phyloP scores from a whole-genome alignment of 2,888 invertebrate species.

The Artemia sp. region DNA sequence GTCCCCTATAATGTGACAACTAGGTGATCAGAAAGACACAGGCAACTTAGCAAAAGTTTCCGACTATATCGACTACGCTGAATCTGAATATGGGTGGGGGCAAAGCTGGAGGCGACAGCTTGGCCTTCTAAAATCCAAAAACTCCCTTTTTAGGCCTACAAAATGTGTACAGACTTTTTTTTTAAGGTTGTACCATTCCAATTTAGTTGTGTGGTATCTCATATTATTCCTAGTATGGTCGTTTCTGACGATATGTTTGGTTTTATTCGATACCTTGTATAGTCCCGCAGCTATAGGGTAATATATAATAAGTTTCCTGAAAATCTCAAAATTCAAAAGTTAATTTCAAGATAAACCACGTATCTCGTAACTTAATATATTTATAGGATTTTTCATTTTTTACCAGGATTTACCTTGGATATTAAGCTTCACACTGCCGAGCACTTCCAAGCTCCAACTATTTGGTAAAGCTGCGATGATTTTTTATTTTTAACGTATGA shows the following conservation, averaged over 20 bases:
- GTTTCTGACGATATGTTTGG: neutral
- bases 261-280: slow-evolving; percentile 13
- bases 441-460: too few species aligned
- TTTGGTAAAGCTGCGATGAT: too few species aligned
- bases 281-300: neutral
- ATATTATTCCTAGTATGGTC: slow-evolving; percentile 1
- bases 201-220: neutral
- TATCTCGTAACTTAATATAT: slow-evolving; percentile 13
- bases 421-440: neutral
- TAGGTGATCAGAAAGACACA: neutral
- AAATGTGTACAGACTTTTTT: too few species aligned
- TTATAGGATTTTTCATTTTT: neutral
- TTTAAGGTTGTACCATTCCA: neutral
- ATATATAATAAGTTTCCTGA: neutral
- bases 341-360: neutral
- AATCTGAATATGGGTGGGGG: too few species aligned
- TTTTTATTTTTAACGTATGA: too few species aligned
- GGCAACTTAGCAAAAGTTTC: neutral
- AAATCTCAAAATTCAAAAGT: neutral
- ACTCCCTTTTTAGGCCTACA: too few species aligned
- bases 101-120: too few species aligned
- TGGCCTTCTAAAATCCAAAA: too few species aligned
- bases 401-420: neutral
- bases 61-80: too few species aligned
- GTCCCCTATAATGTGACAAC: slow-evolving; percentile 7